Conservation (phyloP, 2,888 invertebrate species). For the Nowickia ferox region DNA sequence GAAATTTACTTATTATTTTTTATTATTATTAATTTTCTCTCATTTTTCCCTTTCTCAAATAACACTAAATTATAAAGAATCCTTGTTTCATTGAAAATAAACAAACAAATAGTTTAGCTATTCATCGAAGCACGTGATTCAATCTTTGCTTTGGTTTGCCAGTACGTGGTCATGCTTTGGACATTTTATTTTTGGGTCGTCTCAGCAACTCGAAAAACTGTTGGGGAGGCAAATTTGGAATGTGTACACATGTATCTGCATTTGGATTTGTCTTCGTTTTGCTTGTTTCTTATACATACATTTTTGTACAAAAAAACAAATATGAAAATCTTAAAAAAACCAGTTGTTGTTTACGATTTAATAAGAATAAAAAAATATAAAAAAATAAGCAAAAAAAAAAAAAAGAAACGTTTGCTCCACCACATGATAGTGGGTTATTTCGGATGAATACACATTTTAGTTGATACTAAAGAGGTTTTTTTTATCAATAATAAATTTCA, state of each 20-base stretch:
- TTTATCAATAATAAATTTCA: slow-evolving; percentile 22
- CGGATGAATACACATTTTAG: background rate
- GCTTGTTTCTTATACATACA: slow-evolving; percentile 14
- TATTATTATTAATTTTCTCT: too few relatives aligned
- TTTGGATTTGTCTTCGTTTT: slow-evolving; percentile 19
- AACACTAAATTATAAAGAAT: too few relatives aligned
- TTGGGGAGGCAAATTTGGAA: slow-evolving; percentile 36
- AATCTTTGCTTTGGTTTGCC: slow-evolving; percentile 58
- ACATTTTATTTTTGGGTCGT: slow-evolving; percentile 19
- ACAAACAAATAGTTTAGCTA: slow-evolving; percentile 64
- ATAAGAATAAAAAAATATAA: too few relatives aligned
- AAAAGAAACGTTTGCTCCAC: slow-evolving; percentile 10
- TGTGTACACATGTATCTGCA: slow-evolving; percentile 22
- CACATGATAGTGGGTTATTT: slow-evolving; percentile 25
- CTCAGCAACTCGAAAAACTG: slow-evolving; percentile 39
- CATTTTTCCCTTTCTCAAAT: too few relatives aligned
- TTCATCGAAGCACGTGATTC: slow-evolving; percentile 68
- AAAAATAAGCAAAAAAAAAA: background rate
- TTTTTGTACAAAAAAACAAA: slow-evolving; percentile 20
- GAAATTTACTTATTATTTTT: too few relatives aligned
- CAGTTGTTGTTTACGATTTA: slow-evolving; percentile 24
- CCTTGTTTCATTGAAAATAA: slow-evolving; percentile 25
- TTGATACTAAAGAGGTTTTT: slow-evolving; percentile 23
- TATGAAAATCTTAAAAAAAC: slow-evolving; percentile 7
- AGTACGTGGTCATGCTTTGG: slow-evolving; percentile 54